Conservation (phyloP, 2,113 vertebrate species). For the Tichodroma muraria region DNA sequence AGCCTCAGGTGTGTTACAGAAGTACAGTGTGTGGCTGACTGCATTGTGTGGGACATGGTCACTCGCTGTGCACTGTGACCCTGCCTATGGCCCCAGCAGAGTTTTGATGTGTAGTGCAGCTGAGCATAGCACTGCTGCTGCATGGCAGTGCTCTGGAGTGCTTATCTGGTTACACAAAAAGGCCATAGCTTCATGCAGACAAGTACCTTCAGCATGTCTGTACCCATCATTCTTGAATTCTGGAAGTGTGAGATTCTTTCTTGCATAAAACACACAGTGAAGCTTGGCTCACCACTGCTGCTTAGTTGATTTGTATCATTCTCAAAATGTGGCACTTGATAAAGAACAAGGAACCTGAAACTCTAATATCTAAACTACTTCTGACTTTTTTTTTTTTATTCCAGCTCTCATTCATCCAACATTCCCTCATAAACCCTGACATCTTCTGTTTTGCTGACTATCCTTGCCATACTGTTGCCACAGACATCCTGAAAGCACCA, state of each 20-base stretch:
- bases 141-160: not conserved
- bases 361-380: not conserved
- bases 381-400: not conserved
- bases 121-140: not conserved
- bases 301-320: not conserved
- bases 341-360: not conserved
- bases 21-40: not conserved
- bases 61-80: not conserved
- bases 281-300: not conserved
- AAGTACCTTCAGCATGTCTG: rapidly evolving
- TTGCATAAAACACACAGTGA: not conserved
- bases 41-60: not conserved
- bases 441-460: slow-evolving; percentile 98
- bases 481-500: slow-evolving; percentile 97
- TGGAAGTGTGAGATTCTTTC: not conserved
- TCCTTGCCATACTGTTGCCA: slow-evolving; percentile 92
- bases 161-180: not conserved
- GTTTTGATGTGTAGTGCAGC: not conserved
- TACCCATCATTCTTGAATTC: not conserved
- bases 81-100: not conserved
- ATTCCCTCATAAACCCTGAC: slow-evolving; percentile 96
- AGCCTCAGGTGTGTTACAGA: not conserved
- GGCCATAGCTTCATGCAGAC: not conserved
- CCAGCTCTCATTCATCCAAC: slow-evolving; percentile 96
- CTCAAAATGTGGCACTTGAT: not conserved